phyloP scores from a whole-genome alignment of 2,113 vertebrate species.

The Hippocampus barbouri region DNA sequence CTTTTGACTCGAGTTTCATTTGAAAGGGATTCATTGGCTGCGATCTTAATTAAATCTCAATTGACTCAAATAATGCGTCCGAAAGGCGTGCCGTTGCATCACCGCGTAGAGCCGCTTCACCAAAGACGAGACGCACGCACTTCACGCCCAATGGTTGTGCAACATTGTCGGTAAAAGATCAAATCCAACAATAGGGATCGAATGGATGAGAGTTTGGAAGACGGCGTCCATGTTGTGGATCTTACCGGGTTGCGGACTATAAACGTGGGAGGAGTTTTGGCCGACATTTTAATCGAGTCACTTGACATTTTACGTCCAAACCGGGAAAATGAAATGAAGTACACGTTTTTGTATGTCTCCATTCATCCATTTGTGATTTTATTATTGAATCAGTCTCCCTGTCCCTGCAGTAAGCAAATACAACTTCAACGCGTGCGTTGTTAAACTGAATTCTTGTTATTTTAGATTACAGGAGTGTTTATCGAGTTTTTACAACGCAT shows the following conservation, averaged over 20 bases:
- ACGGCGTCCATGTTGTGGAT: conserved; percentile 14
- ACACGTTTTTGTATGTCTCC: background rate
- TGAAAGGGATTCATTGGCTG: conserved; percentile 89
- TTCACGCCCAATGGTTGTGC: conserved; percentile 4
- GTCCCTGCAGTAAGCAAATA: too few species aligned
- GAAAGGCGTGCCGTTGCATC: conserved; percentile 82
- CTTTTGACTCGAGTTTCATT: conserved; percentile 85
- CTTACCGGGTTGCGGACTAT: conserved; percentile 16
- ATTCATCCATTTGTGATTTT: background rate
- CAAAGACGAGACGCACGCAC: conserved; percentile 47
- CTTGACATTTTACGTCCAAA: conserved; percentile 11
- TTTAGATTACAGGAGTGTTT: background rate
- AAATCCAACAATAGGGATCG: conserved; percentile 6
- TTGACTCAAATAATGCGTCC: conserved; percentile 86
- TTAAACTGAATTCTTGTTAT: background rate
- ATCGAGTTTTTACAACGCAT: background rate
- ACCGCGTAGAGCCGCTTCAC: conserved; percentile 80
- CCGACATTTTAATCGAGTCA: conserved; percentile 37
- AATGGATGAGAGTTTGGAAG: conserved; percentile 5
- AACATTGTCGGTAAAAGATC: conserved; percentile 20
- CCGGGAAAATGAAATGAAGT: background rate
- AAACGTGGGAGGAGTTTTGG: conserved; percentile 33
- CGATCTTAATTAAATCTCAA: conserved; percentile 99
- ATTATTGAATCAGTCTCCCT: background rate
- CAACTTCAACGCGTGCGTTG: background rate